Evolutionary conservation across 2,888 invertebrate genomes (phyloP).

Genomic region (Penaeus monodon): DNA sequence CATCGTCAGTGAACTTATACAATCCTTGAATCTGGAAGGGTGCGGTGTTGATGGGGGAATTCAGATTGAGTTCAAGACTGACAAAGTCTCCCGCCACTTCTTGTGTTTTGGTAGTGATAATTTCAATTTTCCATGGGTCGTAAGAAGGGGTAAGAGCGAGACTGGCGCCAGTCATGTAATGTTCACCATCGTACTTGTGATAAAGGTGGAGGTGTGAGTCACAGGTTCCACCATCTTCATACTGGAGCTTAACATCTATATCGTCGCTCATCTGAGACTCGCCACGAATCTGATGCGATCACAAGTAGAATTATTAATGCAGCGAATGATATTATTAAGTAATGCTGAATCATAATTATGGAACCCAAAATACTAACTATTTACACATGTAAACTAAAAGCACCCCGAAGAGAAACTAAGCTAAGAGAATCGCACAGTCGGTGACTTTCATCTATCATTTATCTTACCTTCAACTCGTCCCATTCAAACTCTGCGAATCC

Average conservation of each 20-base stretch:
- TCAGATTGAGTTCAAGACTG: conserved; percentile 1
- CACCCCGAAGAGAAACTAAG: background rate
- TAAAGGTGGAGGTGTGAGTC: conserved; percentile 34
- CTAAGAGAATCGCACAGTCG: background rate
- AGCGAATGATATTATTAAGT: background rate
- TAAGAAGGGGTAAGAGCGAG: conserved; percentile 10
- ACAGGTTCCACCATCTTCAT: conserved; percentile 41
- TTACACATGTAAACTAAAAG: no score
- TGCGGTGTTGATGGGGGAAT: conserved; percentile 11
- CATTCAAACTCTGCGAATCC: conserved; percentile 16
- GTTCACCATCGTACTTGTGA: conserved; percentile 32
- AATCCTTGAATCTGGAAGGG: conserved; percentile 31
- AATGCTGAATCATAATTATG: background rate
- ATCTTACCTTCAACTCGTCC: conserved; percentile 34
- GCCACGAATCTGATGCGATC: conserved; percentile 28
- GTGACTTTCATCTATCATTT: no score
- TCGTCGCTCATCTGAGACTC: conserved; percentile 22
- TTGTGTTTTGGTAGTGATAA: conserved; percentile 4
- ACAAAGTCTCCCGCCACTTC: background rate
- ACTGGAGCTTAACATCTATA: conserved; percentile 25
- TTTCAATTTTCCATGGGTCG: conserved; percentile 27
- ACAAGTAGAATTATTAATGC: background rate
- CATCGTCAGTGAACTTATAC: conserved; percentile 5
- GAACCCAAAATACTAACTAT: background rate
- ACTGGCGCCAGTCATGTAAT: conserved; percentile 30